A percentile compares a stretch with the other conserved stretches of the same genome.
These are phyloP conservation scores for Cephus runcator DNA, from an alignment of 2,888 invertebrate genomes.

Conservation along the genomic window DNA sequence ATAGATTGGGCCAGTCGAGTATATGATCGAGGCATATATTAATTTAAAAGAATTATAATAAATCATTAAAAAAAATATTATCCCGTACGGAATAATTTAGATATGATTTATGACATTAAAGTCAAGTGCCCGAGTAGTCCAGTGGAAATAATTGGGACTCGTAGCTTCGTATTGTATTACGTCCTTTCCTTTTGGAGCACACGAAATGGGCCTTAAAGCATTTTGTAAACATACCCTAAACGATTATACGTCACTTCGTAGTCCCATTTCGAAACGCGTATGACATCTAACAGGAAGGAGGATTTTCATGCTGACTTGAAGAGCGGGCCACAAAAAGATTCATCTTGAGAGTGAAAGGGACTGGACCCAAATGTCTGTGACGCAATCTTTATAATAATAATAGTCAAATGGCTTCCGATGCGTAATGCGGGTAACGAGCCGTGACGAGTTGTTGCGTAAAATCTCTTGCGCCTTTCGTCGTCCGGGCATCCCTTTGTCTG, in stretches of 20 bases:
- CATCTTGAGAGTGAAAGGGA: background rate
- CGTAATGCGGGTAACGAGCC: slow-evolving; percentile 3
- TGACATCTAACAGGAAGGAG: background rate
- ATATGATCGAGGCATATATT: slow-evolving; percentile 1
- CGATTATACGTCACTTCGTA: background rate
- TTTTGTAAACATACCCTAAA: background rate
- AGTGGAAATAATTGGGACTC: background rate
- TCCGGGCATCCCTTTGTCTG: background rate
- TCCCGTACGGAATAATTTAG: background rate
- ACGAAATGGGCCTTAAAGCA: background rate
- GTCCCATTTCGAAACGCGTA: background rate
- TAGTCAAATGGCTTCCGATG: background rate
- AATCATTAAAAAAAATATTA: background rate
- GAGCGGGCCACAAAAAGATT: background rate
- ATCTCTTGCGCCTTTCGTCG: background rate
- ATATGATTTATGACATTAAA: background rate
- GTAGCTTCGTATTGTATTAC: background rate
- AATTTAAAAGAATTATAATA: background rate
- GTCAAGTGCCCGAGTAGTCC: background rate
- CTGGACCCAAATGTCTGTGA: background rate
- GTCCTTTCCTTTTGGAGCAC: background rate
- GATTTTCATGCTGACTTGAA: background rate
- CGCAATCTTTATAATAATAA: background rate
- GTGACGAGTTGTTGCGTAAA: background rate
- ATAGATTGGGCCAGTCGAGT: slow-evolving; percentile 5